A percentile compares a stretch with the other conserved stretches of the same genome.
These are phyloP conservation scores for Hylomyscus alleni DNA, from an alignment of 2,797 vertebrate species.

Conservation along the genomic window DNA sequence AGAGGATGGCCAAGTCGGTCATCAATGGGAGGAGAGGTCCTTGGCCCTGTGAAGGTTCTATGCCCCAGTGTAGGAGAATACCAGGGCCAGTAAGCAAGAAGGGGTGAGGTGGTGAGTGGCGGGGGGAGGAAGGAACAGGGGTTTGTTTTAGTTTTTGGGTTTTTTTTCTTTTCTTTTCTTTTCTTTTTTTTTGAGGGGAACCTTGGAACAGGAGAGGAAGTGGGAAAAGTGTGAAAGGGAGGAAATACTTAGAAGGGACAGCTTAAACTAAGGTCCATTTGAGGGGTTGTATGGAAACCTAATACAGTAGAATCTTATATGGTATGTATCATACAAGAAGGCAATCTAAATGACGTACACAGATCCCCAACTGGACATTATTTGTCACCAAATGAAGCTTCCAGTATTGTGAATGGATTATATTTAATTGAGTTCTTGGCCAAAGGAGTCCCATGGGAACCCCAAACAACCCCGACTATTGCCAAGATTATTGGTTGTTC, in stretches of 20 bases:
- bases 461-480: neutral
- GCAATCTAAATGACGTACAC: neutral
- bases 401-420: neutral
- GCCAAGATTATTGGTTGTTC: neutral
- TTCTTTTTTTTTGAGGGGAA: no score
- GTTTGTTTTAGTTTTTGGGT: no score
- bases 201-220: neutral
- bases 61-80: no score
- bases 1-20: no score
- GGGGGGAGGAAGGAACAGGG: no score
- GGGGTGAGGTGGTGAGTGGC: no score
- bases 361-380: neutral
- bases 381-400: neutral
- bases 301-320: neutral
- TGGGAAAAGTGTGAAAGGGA: neutral
- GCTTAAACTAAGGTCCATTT: neutral
- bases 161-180: no score
- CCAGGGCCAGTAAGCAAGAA: no score
- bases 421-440: neutral
- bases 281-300: neutral
- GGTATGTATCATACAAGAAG: neutral
- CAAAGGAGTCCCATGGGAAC: neutral
- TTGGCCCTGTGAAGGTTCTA: no score
- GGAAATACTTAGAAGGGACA: neutral
- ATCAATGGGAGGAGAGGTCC: no score